These are phyloP conservation scores for Lepus timidus DNA, from an alignment of 2,113 vertebrate species.

Conservation along the genomic window DNA sequence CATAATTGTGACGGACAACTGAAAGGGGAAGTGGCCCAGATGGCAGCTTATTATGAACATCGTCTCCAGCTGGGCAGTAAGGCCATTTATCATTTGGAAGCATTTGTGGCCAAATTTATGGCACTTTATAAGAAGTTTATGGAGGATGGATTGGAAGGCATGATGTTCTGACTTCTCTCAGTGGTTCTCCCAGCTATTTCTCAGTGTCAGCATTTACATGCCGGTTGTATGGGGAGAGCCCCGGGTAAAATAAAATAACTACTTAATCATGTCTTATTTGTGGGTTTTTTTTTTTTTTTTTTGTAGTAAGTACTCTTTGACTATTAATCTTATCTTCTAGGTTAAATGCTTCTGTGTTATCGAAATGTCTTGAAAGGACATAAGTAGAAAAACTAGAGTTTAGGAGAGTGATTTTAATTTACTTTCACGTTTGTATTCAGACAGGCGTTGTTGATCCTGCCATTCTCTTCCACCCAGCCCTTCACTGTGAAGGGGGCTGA, in stretches of 20 bases:
- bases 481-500: neutral
- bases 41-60: slow-evolving; percentile 97
- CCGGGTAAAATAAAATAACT: slow-evolving; percentile 68
- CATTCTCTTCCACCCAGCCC: neutral
- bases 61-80: slow-evolving; percentile 97
- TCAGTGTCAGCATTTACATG: neutral
- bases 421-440: slow-evolving; percentile 14
- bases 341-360: neutral
- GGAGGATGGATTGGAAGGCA: slow-evolving; percentile 97
- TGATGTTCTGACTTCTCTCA: slow-evolving; percentile 92
- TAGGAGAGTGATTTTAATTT: neutral
- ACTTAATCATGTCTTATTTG: neutral
- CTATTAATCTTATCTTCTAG: neutral
- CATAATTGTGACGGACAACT: slow-evolving; percentile 98
- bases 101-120: slow-evolving; percentile 99
- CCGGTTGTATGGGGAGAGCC: neutral
- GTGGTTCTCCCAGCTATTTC: neutral
- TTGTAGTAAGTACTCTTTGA: neutral
- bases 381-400: neutral
- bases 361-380: slow-evolving; percentile 22
- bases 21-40: slow-evolving; percentile 96
- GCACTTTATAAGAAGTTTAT: slow-evolving; percentile 99
- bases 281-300: neutral
- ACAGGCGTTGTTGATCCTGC: neutral
- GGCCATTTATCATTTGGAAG: slow-evolving; percentile 98